Base-by-base conservation (phyloP, 2,888 invertebrate species). In the Phlogophora meticulosa region DNA sequence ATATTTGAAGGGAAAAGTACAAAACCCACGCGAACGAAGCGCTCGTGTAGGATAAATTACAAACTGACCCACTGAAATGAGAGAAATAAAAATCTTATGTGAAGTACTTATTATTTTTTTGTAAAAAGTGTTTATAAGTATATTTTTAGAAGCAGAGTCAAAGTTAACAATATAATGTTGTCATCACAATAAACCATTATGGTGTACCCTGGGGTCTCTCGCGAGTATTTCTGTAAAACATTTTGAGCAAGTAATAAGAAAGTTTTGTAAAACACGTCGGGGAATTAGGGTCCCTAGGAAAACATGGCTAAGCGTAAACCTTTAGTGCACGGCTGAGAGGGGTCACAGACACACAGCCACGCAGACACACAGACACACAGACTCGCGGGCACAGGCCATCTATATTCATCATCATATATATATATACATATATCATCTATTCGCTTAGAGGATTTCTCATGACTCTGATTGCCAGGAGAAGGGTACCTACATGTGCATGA, bases 211-310 rank as follows among this genome's bases (percentile, higher is more conserved):
- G 20, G 10, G n/a, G 15, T 38, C 46, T 42, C 24, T 43, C 28
- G n/a, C 7, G 43, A 65, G 46, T 49, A 34, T 60, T 72, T 57
- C 24, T 24, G 52, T 13, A 40, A 46, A 60, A 60, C 46, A 56
- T 72, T 43, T 60, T 32, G n/a, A 48, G 40, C 43, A 40, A 56
- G 38, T 40, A 48, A 40, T 28, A 28, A 28, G 11, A 55, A 71
- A 66, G 43, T 64, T 64, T 55, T 53, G 32, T 55, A 66, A 65
- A 28, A 53, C 43, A 45, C 57, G 48, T 34, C 15, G 17, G 60
- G 53, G 66, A 58, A 53, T 60, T 34, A 43, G 52, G 34, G 24
- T 22, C 36, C 17, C 15, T 17, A 13, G 60, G 7, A 20, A 43
- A 62, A 55, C 38, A 58, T 55, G 20, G 57, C 49, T 43, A 49